These are phyloP conservation scores for Cichlasoma orientale DNA, from an alignment of 2,797 vertebrate genomes.

Conservation along the genomic window DNA sequence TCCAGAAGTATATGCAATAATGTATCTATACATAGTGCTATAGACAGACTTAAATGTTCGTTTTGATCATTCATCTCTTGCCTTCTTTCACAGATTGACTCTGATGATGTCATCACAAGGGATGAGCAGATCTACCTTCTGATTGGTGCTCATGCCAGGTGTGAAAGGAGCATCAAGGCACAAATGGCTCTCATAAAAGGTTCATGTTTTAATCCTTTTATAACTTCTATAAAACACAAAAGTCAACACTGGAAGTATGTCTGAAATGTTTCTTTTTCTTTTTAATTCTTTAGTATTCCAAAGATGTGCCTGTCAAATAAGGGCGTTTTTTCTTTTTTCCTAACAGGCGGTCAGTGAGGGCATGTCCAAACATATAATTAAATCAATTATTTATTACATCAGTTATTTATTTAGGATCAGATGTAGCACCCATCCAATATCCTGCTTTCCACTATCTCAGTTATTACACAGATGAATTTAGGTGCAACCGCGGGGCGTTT, in stretches of 20 bases:
- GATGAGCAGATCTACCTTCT: slow-evolving; percentile 92
- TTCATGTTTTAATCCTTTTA: slow-evolving; percentile 17
- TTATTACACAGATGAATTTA: slow-evolving; percentile 20
- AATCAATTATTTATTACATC: slow-evolving; percentile 20
- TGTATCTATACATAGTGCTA: not conserved
- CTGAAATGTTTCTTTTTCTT: not conserved
- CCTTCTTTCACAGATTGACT: slow-evolving; percentile 81
- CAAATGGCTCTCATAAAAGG: slow-evolving; percentile 80
- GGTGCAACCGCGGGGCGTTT: slow-evolving; percentile 28
- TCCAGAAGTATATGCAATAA: not conserved
- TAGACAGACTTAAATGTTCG: not conserved
- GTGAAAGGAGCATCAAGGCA: slow-evolving; percentile 81
- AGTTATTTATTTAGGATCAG: slow-evolving; percentile 55
- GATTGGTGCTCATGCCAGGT: slow-evolving; percentile 84
- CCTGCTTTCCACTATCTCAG: slow-evolving; percentile 49
- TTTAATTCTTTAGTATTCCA: not conserved
- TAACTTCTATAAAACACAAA: not conserved
- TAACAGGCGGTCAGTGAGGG: slow-evolving; percentile 19
- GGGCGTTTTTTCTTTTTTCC: not conserved
- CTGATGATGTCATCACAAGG: slow-evolving; percentile 89
- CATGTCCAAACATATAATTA: slow-evolving; percentile 20
- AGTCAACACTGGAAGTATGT: not conserved
- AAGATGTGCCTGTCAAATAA: not conserved
- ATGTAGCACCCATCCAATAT: slow-evolving; percentile 61
- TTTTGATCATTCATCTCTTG: not conserved